phyloP scores from a whole-genome alignment of 2,888 invertebrate genomes.

The Isotomurus palustris region DNA sequence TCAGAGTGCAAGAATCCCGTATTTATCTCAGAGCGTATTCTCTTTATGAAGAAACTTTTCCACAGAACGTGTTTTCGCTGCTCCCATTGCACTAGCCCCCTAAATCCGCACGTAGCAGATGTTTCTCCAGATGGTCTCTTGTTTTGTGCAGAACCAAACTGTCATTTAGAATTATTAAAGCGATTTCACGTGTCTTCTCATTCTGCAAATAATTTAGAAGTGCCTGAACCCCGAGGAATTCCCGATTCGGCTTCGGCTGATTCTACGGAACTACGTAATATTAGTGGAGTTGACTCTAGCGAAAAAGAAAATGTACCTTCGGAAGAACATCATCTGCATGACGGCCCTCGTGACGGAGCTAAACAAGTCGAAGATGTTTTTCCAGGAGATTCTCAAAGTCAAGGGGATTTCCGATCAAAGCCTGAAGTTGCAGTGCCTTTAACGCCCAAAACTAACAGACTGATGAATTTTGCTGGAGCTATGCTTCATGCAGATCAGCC shows the following conservation, averaged over 20 bases:
- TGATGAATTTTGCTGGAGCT: slow-evolving; percentile 10
- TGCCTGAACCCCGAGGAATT: no score
- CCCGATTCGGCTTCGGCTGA: no score
- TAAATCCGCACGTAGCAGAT: slow-evolving; percentile 44
- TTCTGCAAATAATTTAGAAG: neutral
- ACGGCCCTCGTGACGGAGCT: no score
- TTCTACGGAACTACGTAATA: no score
- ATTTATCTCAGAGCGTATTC: slow-evolving; percentile 39
- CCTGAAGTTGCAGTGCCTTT: neutral
- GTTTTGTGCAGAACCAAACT: slow-evolving; percentile 37
- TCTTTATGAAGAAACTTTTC: slow-evolving; percentile 42
- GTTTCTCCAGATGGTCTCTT: slow-evolving; percentile 35
- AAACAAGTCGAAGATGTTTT: no score
- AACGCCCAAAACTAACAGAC: neutral
- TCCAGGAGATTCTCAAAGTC: neutral
- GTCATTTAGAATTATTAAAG: slow-evolving; percentile 36
- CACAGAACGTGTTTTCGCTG: slow-evolving; percentile 44
- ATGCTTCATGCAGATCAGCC: neutral
- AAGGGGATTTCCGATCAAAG: slow-evolving; percentile 1
- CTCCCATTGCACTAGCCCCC: slow-evolving; percentile 34
- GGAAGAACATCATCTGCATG: no score
- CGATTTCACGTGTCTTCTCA: neutral
- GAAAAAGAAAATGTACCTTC: no score
- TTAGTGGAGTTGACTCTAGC: no score
- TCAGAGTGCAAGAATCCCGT: slow-evolving; percentile 43